Percentiles rank a stretch among this genome's conserved stretches.
Evolutionary conservation across 53 echinoderm and acorn worm species (phyloP).

Genomic region (Glandiceps talaboti): DNA sequence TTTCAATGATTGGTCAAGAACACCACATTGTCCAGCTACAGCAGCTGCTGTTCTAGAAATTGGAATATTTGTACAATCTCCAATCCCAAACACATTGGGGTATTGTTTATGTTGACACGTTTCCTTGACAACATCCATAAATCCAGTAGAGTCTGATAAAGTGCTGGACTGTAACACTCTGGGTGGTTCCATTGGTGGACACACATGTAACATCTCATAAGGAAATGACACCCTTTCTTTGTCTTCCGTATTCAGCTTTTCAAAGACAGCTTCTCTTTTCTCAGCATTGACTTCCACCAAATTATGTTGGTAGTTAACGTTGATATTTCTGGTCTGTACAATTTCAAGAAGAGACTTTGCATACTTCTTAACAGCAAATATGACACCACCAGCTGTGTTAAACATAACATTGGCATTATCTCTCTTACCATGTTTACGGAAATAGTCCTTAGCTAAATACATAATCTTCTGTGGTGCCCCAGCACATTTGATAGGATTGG

Average conservation of each 20-base stretch:
- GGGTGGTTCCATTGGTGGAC: conserved; percentile 82
- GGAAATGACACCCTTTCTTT: conserved; percentile 56
- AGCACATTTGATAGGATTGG: conserved; percentile 81
- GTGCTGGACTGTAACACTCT: conserved; percentile 59
- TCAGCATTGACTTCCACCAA: conserved; percentile 67
- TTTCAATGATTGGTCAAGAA: conserved; percentile 39
- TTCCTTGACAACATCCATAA: conserved; percentile 51
- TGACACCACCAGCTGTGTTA: conserved; percentile 41
- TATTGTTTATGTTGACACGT: conserved; percentile 90
- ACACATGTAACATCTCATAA: conserved; percentile 86
- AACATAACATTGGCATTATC: conserved; percentile 57
- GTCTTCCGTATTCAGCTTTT: conserved; percentile 38
- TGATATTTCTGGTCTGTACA: conserved; percentile 49
- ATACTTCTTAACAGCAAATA: conserved; percentile 78
- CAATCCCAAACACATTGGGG: conserved; percentile 76
- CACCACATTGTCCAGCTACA: conserved; percentile 74
- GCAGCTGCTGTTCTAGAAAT: conserved; percentile 86
- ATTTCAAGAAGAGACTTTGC: conserved; percentile 46
- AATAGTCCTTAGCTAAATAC: conserved; percentile 88
- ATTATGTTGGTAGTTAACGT: conserved; percentile 49
- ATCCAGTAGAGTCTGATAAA: conserved; percentile 49
- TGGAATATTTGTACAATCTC: conserved; percentile 87
- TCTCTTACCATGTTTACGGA: conserved; percentile 51
- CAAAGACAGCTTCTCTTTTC: conserved; percentile 69
- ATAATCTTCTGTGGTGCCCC: conserved; percentile 98